Evolutionary conservation across 2,797 vertebrate genomes (phyloP), one percentile per base, ranked within the genome.

Genomic region (Adelosebastes latens): DNA sequence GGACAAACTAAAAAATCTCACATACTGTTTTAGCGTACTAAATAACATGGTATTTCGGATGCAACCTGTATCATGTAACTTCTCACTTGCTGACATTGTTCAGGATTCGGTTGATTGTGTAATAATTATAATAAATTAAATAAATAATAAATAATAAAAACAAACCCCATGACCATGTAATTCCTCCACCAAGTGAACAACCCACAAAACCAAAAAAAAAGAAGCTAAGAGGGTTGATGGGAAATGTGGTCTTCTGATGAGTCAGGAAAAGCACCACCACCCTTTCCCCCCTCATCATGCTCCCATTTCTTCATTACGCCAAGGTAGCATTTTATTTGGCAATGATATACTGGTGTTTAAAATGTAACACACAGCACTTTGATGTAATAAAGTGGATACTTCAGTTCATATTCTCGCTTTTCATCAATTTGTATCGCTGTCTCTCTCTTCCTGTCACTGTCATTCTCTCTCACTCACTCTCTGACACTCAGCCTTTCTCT

Each of bases 291-390:
- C 39, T 4, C 32, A 55, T 53, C 46, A 16, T 13, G 31, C 59
- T 77, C 52, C 11, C 6, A 29, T 72, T 53, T 39, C 63, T 25
- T 72, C 60, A n/a, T 69, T 22, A 65, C 11, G 53, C 20, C 5
- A 18, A 34, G 22, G 13, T 4, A n/a, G 63, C 53, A 9, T 68
- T 75, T 71, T 18, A 59, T 73, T 31, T 22, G 55, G 65, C 42
- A 56, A 25, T 36, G 39, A 63, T 34, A 55, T 2, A 29, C 70
- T 1, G 14, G 6, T 16, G 62, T 75, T 69, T 66, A 18, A 80
- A 87, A 36, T 39, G 22, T 14, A 42, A n/a, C 67, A 42, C 71
- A 4, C 34, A 72, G 80, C 68, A 66, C 56, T 78, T 86, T 58
- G 3, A n/a, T 27, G 36, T 14, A 5, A 68, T 55, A 2, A 73